Base-by-base conservation (phyloP, 2,113 vertebrate species). In the Cercopithecus mona region DNA sequence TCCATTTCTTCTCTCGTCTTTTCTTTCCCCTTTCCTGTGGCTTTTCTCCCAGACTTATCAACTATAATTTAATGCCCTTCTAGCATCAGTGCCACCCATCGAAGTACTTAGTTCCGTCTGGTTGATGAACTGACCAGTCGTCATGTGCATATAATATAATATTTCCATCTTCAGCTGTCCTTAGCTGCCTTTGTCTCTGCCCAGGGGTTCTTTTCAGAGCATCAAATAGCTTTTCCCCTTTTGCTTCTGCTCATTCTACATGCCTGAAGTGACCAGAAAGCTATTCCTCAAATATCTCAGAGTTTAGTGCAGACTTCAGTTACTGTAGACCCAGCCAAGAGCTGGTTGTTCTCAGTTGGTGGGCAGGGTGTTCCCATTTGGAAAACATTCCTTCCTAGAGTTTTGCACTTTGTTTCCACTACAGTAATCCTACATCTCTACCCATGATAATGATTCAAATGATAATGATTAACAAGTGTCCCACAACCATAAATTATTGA, bases 401-500 rank as follows among this genome's bases (percentile, higher is more conserved):
- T 79, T 80, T 38, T 68, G 5, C 23, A 27, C 38, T 70, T 38
- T 72, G 76, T 92, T 84, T 95, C 89, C 57, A 27, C 38, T 72
- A 25, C 32, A 38, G 17, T 35, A 27, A 70, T 83, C 43, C 61
- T 61, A 0, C 73, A 38, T 68, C 64, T 90, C 48, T 83, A 16
- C 64, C 76, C 72, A 10, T 25, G 68, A 43, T 52, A 59, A 64
- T 8, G 81, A 85, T 48, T 64, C 87, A 52, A 32, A 48, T 48
- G 66, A 88, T 55, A 72, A 30, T 70, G 73, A 95, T 96, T 73
- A 94, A 66, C 79, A 92, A 82, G 90, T 76, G 59, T 88, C 45
- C 30, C 38, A 8, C 38, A 35, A 16, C 64, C 48, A 45, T 23
- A 45, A 10, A 70, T 86, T 45, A 80, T 3, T 81, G 72, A 75